Evolutionary conservation across 1,140 invertebrate species (phyloP).

Genomic region (Micrasema minimum): DNA sequence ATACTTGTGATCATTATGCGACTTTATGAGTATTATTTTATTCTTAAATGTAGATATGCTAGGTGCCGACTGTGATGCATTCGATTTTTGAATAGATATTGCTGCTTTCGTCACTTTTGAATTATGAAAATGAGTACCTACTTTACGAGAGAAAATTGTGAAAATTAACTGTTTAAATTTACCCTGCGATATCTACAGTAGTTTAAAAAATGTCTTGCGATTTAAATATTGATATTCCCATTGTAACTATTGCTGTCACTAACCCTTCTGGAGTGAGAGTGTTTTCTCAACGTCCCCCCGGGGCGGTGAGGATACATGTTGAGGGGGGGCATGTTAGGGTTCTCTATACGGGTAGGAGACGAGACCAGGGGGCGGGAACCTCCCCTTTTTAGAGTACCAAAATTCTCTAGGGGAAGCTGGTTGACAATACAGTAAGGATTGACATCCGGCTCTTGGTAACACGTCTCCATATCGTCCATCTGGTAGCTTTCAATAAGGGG

Average conservation of each 20-base stretch:
- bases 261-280: constrained; percentile 69
- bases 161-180: constrained; percentile 11
- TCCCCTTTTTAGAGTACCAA: constrained; percentile 65
- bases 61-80: too few species aligned
- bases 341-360: constrained; percentile 81
- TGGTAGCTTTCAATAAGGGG: constrained; percentile 79
- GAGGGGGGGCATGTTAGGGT: constrained; percentile 80
- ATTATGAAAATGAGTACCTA: too few species aligned
- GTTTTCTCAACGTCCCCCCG: constrained; percentile 65
- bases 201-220: background rate
- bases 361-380: constrained; percentile 71
- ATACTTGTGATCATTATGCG: too few species aligned
- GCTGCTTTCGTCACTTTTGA: too few species aligned
- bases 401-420: constrained; percentile 57
- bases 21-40: too few species aligned
- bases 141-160: too few species aligned
- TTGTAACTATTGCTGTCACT: constrained; percentile 71
- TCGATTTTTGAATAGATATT: too few species aligned
- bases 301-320: constrained; percentile 74
- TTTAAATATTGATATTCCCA: constrained; percentile 56
- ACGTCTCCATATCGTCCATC: constrained; percentile 68
- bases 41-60: too few species aligned
- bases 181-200: constrained; percentile 39
- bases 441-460: constrained; percentile 60
- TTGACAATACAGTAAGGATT: constrained; percentile 53